phyloP scores from a whole-genome alignment of 2,888 invertebrate genomes.

The Brachypalpus laphriformis region DNA sequence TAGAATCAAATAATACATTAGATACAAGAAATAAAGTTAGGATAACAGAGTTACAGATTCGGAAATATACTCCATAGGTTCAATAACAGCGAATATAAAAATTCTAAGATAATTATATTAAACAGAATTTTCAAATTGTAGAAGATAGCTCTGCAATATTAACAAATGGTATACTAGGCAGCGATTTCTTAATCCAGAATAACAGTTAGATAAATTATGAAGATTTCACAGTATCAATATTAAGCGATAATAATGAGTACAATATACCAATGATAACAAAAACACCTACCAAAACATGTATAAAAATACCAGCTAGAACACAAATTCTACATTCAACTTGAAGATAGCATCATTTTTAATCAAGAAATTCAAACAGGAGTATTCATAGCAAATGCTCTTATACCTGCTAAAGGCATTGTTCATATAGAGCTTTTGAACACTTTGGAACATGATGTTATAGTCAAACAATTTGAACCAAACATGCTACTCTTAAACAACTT shows the following conservation, averaged over 20 bases:
- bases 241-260: not conserved
- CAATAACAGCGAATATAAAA: not conserved
- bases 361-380: no score
- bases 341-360: constrained; percentile 27
- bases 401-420: no score
- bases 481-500: no score
- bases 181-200: constrained; percentile 5
- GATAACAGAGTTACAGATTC: constrained; percentile 1
- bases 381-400: no score
- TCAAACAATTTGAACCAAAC: no score
- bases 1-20: not conserved
- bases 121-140: constrained; percentile 15
- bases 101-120: not conserved
- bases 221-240: constrained; percentile 4
- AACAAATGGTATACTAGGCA: constrained; percentile 35
- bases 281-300: not conserved
- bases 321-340: not conserved
- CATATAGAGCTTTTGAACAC: no score
- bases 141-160: not conserved
- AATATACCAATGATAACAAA: not conserved
- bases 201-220: constrained; percentile 26
- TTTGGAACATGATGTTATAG: no score
- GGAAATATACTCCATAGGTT: not conserved
- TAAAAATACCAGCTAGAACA: constrained; percentile 35
- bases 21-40: not conserved